Percentiles rank a stretch among this genome's conserved stretches.
These are phyloP conservation scores for Trachythela sp. DNA, from an alignment of 64 coral and sea anemone species.

Conservation along the genomic window DNA sequence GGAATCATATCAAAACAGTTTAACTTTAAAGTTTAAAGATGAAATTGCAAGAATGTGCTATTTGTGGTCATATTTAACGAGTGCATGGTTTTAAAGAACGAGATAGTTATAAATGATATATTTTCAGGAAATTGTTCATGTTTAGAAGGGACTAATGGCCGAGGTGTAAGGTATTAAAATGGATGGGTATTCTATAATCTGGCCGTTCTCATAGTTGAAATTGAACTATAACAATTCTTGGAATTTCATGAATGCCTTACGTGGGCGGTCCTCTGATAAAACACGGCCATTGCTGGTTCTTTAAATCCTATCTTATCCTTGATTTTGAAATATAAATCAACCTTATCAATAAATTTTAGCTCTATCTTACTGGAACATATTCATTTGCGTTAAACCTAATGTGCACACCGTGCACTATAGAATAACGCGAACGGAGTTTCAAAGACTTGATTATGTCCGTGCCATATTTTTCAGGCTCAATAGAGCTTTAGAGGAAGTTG, in stretches of 20 bases:
- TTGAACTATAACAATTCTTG: neutral
- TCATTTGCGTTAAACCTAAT: neutral
- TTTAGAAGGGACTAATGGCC: neutral
- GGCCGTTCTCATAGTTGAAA: neutral
- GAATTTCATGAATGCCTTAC: neutral
- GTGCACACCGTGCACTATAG: no score
- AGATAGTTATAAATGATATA: no score
- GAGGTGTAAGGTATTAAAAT: neutral
- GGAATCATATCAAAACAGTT: no score
- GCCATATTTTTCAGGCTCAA: conserved; percentile 56
- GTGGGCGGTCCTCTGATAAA: neutral
- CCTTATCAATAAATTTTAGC: neutral
- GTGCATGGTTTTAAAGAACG: no score
- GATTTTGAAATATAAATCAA: neutral
- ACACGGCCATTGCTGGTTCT: neutral
- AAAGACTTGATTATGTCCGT: neutral
- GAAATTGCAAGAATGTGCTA: no score
- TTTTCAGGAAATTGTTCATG: no score
- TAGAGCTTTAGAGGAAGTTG: conserved; percentile 84
- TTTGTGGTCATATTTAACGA: no score
- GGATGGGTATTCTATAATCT: no score
- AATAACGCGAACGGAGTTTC: no score
- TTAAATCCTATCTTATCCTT: neutral
- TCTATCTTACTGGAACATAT: neutral
- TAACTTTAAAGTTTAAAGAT: no score